These are phyloP conservation scores for Dreissena polymorpha DNA, from an alignment of 1,140 invertebrate genomes.

Conservation along the genomic window DNA sequence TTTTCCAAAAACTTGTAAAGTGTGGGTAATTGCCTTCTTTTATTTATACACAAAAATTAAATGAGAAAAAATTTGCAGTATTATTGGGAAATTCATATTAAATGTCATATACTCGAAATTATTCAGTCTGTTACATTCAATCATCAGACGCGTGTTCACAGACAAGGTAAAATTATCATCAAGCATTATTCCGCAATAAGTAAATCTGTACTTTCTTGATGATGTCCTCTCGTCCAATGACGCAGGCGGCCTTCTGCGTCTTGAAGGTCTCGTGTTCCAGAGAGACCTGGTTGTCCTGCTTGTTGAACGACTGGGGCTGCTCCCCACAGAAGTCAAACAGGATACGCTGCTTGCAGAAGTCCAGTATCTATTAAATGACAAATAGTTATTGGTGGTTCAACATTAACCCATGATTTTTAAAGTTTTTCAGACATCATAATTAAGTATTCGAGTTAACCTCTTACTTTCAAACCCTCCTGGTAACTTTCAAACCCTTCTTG, in stretches of 20 bases:
- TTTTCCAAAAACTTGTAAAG: too few species aligned
- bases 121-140: too few species aligned
- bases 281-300: slow-evolving; percentile 63
- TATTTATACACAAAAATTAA: too few species aligned
- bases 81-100: too few species aligned
- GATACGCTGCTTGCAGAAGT: slow-evolving; percentile 75
- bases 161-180: too few species aligned
- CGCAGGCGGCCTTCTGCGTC: slow-evolving; percentile 66
- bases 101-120: too few species aligned
- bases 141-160: too few species aligned
- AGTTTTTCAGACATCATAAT: neutral
- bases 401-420: neutral
- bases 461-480: too few species aligned
- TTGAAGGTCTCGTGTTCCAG: slow-evolving; percentile 71
- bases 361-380: slow-evolving; percentile 65
- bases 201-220: slow-evolving; percentile 62
- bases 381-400: slow-evolving; percentile 6
- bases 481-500: too few species aligned
- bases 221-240: slow-evolving; percentile 72
- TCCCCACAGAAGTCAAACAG: slow-evolving; percentile 74
- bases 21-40: too few species aligned
- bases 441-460: neutral
- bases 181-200: too few species aligned
- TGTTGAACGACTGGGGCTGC: slow-evolving; percentile 61
- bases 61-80: too few species aligned